Evolutionary conservation across 2,888 invertebrate genomes (phyloP).

Genomic region (Altica lythri): DNA sequence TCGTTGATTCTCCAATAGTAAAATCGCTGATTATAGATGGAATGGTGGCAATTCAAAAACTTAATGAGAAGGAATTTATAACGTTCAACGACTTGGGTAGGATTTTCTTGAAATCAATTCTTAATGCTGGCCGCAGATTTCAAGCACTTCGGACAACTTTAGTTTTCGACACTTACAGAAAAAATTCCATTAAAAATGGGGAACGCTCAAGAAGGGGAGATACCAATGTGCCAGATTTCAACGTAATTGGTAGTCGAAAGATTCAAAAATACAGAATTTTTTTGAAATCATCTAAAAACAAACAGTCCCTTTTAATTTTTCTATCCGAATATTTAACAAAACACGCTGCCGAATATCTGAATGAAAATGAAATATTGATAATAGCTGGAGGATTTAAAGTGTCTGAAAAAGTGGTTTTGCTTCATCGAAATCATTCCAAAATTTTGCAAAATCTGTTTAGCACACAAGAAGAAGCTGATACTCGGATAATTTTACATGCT

Average conservation of each 20-base stretch:
- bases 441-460: neutral
- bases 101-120: slow-evolving; percentile 6
- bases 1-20: slow-evolving; percentile 18
- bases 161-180: slow-evolving; percentile 20
- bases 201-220: slow-evolving; percentile 21
- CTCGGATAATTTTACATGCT: neutral
- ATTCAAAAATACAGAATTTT: too few species aligned
- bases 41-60: slow-evolving; percentile 25
- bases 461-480: neutral
- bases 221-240: slow-evolving; percentile 18
- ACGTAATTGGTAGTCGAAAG: slow-evolving; percentile 19
- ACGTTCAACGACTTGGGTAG: slow-evolving; percentile 27
- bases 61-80: slow-evolving; percentile 26
- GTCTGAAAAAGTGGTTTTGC: neutral
- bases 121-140: slow-evolving; percentile 13
- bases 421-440: neutral
- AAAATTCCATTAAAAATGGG: slow-evolving; percentile 14
- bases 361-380: slow-evolving; percentile 10
- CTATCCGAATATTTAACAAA: too few species aligned
- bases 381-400: neutral
- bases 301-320: too few species aligned
- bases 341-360: slow-evolving; percentile 16
- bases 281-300: slow-evolving; percentile 28
- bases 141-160: slow-evolving; percentile 21
- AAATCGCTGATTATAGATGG: slow-evolving; percentile 25